Percentiles rank a stretch among this genome's conserved stretches.
phyloP scores from a whole-genome alignment of 2,888 invertebrate genomes.

The Gonocerus acuteangulatus region DNA sequence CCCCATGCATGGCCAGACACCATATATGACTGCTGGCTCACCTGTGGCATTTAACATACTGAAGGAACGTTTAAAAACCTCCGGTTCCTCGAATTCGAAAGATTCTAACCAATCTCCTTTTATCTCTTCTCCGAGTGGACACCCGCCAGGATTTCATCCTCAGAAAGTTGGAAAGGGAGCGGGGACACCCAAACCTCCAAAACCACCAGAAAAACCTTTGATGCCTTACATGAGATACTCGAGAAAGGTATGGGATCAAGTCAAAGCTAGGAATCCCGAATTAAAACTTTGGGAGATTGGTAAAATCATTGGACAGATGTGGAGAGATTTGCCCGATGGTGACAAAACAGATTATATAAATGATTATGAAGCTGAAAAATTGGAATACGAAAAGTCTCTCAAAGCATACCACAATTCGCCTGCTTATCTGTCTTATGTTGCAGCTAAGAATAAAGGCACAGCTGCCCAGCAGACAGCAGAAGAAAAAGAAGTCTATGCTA shows the following conservation, averaged over 20 bases:
- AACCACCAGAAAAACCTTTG: conserved; percentile 95
- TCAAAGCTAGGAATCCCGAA: conserved; percentile 91
- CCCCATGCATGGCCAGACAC: conserved; percentile 25
- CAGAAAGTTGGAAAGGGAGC: conserved; percentile 82
- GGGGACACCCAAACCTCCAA: conserved; percentile 83
- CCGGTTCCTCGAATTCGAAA: conserved; percentile 13
- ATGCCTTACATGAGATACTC: conserved; percentile 99
- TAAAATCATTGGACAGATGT: conserved; percentile 95
- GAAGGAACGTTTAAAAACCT: conserved; percentile 48
- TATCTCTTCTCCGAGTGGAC: conserved; percentile 77
- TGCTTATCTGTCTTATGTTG: conserved; percentile 84
- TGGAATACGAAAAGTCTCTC: conserved; percentile 86
- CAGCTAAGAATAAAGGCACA: conserved; percentile 84
- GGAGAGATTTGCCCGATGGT: conserved; percentile 86
- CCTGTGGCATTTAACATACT: conserved; percentile 79
- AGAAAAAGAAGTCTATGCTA: conserved; percentile 41
- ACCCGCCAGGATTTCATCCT: conserved; percentile 89
- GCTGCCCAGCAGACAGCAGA: conserved; percentile 41
- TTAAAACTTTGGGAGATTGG: conserved; percentile 98
- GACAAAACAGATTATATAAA: conserved; percentile 90
- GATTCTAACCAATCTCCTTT: conserved; percentile 68
- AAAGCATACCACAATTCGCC: conserved; percentile 95
- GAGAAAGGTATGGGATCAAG: conserved; percentile 92
- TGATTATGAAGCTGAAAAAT: conserved; percentile 93
- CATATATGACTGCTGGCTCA: conserved; percentile 62